phyloP scores from a whole-genome alignment of 1,140 invertebrate species.

The Rhopalosiphum padi region DNA sequence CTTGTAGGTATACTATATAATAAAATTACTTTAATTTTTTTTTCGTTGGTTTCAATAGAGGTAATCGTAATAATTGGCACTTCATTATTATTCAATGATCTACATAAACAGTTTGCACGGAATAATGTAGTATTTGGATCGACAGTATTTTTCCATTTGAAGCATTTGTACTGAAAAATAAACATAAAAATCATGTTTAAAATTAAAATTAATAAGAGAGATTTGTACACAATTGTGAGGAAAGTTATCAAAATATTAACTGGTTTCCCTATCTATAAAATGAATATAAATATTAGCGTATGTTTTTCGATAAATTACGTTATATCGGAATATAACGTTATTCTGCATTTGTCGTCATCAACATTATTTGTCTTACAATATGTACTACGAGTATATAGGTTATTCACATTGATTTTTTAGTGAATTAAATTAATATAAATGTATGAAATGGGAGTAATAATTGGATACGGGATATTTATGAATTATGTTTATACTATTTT shows the following conservation, averaged over 20 bases:
- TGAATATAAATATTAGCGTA: not conserved
- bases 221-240: not conserved
- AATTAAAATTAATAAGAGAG: not conserved
- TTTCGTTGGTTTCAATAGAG: not conserved
- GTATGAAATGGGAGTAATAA: no score
- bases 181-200: not conserved
- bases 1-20: not conserved
- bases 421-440: no score
- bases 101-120: conserved; percentile 69
- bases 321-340: no score
- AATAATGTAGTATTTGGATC: conserved; percentile 62
- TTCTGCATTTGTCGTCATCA: no score
- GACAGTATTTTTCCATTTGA: conserved; percentile 50
- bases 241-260: not conserved
- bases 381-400: no score
- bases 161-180: conserved; percentile 47
- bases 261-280: not conserved
- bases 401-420: no score
- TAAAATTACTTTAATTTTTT: conserved; percentile 40
- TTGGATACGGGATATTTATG: no score
- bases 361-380: no score
- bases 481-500: no score
- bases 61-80: conserved; percentile 79
- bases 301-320: no score
- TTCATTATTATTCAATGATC: conserved; percentile 77